phyloP scores from a whole-genome alignment of 2,888 invertebrate genomes.

The Diabrotica balteata region DNA sequence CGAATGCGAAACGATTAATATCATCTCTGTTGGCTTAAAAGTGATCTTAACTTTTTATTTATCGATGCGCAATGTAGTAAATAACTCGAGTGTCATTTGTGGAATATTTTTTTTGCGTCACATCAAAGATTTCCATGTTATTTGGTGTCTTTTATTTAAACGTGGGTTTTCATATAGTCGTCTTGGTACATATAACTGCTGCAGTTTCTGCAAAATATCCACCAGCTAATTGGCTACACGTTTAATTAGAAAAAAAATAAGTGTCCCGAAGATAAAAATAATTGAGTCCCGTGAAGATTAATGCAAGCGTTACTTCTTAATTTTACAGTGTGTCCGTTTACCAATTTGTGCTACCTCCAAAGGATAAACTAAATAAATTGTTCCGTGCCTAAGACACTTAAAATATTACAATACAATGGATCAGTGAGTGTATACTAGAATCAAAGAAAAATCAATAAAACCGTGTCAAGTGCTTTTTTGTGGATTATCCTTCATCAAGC shows the following conservation, averaged over 20 bases:
- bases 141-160: conserved; percentile 2
- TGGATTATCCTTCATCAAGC: conserved; percentile 39
- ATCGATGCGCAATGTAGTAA: conserved; percentile 20
- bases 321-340: not conserved
- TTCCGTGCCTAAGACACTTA: not conserved
- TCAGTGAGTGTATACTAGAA: not conserved
- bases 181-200: not conserved
- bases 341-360: conserved; percentile 23
- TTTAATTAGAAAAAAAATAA: conserved; percentile 30
- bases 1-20: conserved; percentile 24
- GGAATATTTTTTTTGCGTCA: conserved; percentile 20
- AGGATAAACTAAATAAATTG: not conserved
- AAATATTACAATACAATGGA: no score
- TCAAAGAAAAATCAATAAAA: not conserved
- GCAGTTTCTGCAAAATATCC: conserved; percentile 24
- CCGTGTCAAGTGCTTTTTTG: not conserved
- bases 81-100: conserved; percentile 22
- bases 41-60: conserved; percentile 31
- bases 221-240: conserved; percentile 21
- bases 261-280: conserved; percentile 28
- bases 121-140: conserved; percentile 12
- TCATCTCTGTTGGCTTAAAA: conserved; percentile 23
- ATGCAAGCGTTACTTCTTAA: conserved; percentile 27
- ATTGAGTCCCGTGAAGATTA: conserved; percentile 31
- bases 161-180: conserved; percentile 1